Evolutionary conservation across 2,113 vertebrate species (phyloP), one percentile per base, ranked within the genome.

Genomic region (Rhinoderma darwinii): DNA sequence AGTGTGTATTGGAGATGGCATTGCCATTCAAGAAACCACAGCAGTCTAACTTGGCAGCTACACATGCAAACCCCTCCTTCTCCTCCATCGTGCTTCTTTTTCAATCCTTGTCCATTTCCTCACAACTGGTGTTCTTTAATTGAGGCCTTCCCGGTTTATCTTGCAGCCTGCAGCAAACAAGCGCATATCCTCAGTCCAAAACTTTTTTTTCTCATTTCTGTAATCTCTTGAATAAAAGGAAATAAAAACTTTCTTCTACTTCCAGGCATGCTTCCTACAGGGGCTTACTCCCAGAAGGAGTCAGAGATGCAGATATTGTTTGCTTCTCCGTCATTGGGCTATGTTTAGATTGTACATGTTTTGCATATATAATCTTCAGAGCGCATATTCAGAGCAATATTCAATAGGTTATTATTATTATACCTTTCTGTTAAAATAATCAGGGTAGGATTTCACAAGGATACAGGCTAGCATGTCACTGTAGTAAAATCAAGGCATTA

Each of bases 141-240:
- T 87, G 86, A 73, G 44, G 66, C 68, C 68, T 82, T 61, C 75
- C 50, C 41, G 20, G 68, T 87, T 87, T 87, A 87, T 75, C 70
- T 87, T 50, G 84, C 76, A 86, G 76, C 61, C 76, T 5, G 68
- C 79, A 87, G 86, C 79, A 87, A 87, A 74, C 78, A 87, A 79
- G 74, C 63, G 30, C 1, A 8, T 25, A 9, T 86, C 78, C 74
- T 37, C 27, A 70, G 61, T 47, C 81, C 81, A 84, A n/a, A 70
- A 84, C 75, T 80, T 79, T 77, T n/a, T 80, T 32, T 86, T 51
- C 75, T 79, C 27, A 78, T 85, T 77, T 72, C 84, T 80, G 14
- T 80, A 86, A 86, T 86, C 84, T 79, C 35, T 50, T 12, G 12
- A 72, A 86, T 72, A 35, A 86, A 86, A 80, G 76, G 51, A 80